Evolutionary conservation across 2,888 invertebrate species (phyloP).

Genomic region (Drosophila tanythrix): DNA sequence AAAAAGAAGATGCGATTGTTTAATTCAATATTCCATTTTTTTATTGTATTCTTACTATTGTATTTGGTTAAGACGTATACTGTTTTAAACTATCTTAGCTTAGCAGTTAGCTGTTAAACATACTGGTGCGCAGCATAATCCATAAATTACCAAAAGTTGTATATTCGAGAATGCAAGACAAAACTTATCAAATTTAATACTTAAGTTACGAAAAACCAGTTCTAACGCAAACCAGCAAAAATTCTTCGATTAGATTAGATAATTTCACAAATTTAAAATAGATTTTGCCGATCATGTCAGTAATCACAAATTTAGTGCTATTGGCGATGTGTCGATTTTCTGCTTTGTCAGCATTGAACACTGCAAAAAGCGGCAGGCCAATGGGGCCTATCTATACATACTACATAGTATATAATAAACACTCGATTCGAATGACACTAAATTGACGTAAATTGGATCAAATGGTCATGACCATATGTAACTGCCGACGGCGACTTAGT

Average conservation of each 20-base stretch:
- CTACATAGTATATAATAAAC: constrained; percentile 63
- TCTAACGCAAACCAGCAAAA: neutral
- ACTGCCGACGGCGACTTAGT: constrained; percentile 64
- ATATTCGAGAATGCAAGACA: neutral
- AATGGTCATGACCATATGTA: constrained; percentile 57
- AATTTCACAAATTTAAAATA: constrained; percentile 3
- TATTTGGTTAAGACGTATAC: neutral
- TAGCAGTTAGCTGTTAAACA: neutral
- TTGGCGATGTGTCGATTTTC: constrained; percentile 1
- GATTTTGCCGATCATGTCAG: neutral
- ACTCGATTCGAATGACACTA: constrained; percentile 75
- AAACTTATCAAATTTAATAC: neutral
- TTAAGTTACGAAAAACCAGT: neutral
- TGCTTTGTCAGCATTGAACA: neutral
- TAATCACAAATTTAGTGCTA: neutral
- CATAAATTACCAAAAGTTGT: neutral
- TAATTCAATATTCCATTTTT: neutral
- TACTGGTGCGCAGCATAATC: neutral
- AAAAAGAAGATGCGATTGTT: neutral
- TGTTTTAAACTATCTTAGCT: neutral
- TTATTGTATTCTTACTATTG: neutral
- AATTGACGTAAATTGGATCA: constrained; percentile 76
- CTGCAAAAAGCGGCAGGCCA: neutral
- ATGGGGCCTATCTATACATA: neutral
- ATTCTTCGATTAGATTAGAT: neutral